Conservation (phyloP, 2,113 vertebrate genomes). For the Carassius auratus region DNA sequence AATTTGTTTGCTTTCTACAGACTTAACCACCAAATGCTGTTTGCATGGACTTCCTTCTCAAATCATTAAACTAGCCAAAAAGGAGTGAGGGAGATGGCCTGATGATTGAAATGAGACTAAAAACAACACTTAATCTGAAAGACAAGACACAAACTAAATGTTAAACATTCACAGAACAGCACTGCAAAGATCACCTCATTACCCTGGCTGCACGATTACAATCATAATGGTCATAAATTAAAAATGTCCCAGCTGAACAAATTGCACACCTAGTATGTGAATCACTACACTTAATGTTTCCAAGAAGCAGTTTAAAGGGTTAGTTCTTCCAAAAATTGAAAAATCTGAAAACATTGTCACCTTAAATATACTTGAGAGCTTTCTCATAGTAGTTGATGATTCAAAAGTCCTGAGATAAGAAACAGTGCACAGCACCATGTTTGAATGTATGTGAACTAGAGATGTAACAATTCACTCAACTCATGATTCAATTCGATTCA, state of each 20-base stretch:
- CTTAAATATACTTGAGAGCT: neutral
- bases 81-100: conserved; percentile 32
- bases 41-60: conserved; percentile 46
- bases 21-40: conserved; percentile 41
- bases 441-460: too few species aligned
- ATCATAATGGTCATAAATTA: neutral
- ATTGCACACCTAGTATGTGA: neutral
- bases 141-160: neutral
- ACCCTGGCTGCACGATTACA: neutral
- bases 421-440: too few species aligned
- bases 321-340: neutral
- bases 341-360: neutral
- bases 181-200: neutral
- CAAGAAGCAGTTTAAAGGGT: neutral
- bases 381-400: neutral
- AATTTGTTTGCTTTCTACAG: conserved; percentile 54
- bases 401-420: too few species aligned
- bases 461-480: too few species aligned
- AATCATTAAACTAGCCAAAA: neutral
- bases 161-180: neutral
- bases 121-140: neutral
- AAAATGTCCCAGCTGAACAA: neutral
- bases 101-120: neutral
- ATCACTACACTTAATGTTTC: neutral
- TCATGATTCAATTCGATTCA: too few species aligned